A percentile compares a stretch with the other conserved stretches of the same genome.
These are phyloP conservation scores for Agriopis marginaria DNA, from an alignment of 2,888 invertebrate genomes.

Conservation along the genomic window DNA sequence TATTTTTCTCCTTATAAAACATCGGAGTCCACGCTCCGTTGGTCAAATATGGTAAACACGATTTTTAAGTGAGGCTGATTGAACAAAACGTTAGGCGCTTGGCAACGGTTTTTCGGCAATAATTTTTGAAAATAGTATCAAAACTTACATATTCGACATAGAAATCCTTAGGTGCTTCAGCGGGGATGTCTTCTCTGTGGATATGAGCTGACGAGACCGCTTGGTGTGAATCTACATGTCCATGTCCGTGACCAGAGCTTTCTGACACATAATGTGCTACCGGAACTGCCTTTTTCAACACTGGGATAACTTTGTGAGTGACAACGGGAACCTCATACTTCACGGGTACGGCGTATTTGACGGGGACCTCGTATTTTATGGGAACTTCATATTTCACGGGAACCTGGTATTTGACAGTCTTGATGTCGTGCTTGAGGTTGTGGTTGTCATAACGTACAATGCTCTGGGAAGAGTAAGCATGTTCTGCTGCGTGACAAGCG, in stretches of 20 bases:
- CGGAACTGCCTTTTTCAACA: slow-evolving; percentile 43
- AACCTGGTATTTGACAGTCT: slow-evolving; percentile 19
- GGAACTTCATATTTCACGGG: slow-evolving; percentile 20
- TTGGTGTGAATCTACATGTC: slow-evolving; percentile 38
- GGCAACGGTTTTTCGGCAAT: no score
- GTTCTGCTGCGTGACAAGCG: slow-evolving; percentile 52
- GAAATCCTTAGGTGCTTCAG: slow-evolving; percentile 59
- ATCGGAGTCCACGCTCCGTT: no score
- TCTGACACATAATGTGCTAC: slow-evolving; percentile 48
- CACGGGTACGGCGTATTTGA: slow-evolving; percentile 9
- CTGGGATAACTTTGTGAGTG: slow-evolving; percentile 32
- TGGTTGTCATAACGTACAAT: slow-evolving; percentile 50
- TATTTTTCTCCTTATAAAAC: no score
- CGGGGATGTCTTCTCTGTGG: slow-evolving; percentile 61
- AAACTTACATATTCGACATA: slow-evolving; percentile 53
- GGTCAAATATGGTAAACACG: no score
- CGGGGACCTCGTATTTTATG: neutral
- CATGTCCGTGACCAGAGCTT: slow-evolving; percentile 28
- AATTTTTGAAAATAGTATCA: neutral
- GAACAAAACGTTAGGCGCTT: neutral
- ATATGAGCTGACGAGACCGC: slow-evolving; percentile 72
- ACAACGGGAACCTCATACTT: slow-evolving; percentile 42
- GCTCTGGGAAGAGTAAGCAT: slow-evolving; percentile 58
- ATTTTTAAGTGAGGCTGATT: no score
- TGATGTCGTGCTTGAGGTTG: slow-evolving; percentile 36